Conservation (phyloP, 1,140 invertebrate genomes). For the Matsumurasca onukii region DNA sequence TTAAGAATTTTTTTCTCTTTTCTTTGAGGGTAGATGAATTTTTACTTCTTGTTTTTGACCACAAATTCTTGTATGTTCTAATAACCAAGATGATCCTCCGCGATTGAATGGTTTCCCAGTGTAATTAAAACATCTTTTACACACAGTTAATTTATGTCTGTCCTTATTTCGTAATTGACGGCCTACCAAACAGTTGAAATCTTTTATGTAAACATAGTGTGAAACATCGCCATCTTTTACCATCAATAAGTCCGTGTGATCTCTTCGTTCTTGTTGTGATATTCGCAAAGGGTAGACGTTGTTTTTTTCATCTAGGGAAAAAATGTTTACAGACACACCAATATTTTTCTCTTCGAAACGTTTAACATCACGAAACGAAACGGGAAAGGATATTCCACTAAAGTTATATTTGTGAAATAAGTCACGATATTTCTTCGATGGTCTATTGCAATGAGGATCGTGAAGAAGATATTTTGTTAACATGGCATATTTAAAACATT, state of each 20-base stretch:
- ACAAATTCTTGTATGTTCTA: background rate
- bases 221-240: background rate
- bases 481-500: slow-evolving; percentile 2
- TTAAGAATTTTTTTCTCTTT: background rate
- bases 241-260: slow-evolving; percentile 1
- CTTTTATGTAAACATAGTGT: background rate
- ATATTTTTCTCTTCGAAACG: too few species aligned
- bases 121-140: background rate
- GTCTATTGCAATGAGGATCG: background rate
- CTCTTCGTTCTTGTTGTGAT: background rate
- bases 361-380: background rate
- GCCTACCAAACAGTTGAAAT: background rate
- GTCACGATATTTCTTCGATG: background rate
- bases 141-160: background rate
- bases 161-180: background rate
- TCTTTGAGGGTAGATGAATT: background rate
- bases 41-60: background rate
- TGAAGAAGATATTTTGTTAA: background rate
- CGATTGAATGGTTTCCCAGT: background rate
- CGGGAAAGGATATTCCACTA: background rate
- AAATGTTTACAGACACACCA: background rate
- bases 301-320: background rate
- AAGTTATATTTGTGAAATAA: background rate
- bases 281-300: too few species aligned
- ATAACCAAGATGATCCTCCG: background rate